phyloP scores from a whole-genome alignment of 2,888 invertebrate species.

The Lycocerus yunnanus region DNA sequence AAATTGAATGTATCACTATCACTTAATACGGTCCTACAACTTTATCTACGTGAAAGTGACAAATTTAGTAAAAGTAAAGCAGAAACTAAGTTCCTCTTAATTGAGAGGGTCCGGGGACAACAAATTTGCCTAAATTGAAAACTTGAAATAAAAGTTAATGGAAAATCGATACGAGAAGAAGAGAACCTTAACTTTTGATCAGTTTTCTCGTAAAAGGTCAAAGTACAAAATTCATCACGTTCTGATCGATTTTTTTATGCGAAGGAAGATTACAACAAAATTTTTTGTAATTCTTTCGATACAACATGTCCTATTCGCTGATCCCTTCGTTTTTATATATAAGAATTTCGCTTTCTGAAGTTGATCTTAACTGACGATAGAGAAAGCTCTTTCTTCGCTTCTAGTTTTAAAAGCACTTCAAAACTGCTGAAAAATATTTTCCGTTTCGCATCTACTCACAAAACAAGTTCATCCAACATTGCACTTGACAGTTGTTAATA shows the following conservation, averaged over 20 bases:
- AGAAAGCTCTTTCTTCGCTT: slow-evolving; percentile 45
- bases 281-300: slow-evolving; percentile 1
- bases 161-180: not conserved
- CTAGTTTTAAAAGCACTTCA: slow-evolving; percentile 43
- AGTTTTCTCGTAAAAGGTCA: slow-evolving; percentile 1
- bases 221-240: slow-evolving; percentile 3
- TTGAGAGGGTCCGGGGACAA: not conserved
- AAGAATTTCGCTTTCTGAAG: slow-evolving; percentile 35
- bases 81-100: not conserved
- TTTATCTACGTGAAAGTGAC: not conserved
- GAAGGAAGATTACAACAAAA: not conserved
- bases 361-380: slow-evolving; percentile 46
- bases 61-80: not conserved
- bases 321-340: slow-evolving; percentile 4
- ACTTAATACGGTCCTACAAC: not conserved
- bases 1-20: not conserved
- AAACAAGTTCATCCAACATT: slow-evolving; percentile 27
- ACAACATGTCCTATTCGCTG: slow-evolving; percentile 3
- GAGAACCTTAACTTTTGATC: not conserved
- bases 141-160: not conserved
- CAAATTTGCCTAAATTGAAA: not conserved
- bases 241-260: not conserved
- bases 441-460: slow-evolving; percentile 31
- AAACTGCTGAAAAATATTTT: slow-evolving; percentile 37
- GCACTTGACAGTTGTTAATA: slow-evolving; percentile 31